Percentiles rank a stretch among this genome's conserved stretches.
These are phyloP conservation scores for Lagopus muta DNA, from an alignment of 2,113 vertebrate genomes.

Conservation along the genomic window DNA sequence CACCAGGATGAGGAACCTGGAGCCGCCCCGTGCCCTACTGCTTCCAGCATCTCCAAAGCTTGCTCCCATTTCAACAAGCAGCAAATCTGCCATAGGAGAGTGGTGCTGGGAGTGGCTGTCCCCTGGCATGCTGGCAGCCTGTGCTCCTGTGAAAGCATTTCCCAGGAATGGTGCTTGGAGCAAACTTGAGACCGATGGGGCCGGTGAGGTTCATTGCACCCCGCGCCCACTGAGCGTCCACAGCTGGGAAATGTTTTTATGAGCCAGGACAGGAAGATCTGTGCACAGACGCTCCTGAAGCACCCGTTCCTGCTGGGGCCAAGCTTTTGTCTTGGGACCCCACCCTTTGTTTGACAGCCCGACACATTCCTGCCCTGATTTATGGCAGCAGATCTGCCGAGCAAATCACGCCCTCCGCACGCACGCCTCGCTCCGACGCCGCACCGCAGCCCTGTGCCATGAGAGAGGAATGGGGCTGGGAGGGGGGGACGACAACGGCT, in stretches of 20 bases:
- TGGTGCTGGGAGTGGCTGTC: rapidly evolving
- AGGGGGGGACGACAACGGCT: not conserved
- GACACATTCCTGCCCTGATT: conserved; percentile 63
- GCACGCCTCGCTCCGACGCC: not conserved
- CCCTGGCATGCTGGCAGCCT: not conserved
- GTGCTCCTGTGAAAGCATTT: not conserved
- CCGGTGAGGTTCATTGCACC: not conserved
- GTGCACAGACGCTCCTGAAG: not conserved
- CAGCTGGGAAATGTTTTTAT: not conserved
- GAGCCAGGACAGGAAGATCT: not conserved
- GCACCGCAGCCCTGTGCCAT: rapidly evolving
- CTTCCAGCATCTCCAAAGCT: not conserved
- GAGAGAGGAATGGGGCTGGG: not conserved
- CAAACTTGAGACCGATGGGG: not conserved
- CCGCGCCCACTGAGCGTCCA: not conserved
- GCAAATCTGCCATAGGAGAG: not conserved
- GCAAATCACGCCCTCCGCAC: not conserved
- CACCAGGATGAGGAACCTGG: not conserved
- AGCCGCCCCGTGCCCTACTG: not conserved
- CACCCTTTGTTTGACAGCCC: not conserved
- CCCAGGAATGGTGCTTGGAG: rapidly evolving
- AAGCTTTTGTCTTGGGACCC: not conserved
- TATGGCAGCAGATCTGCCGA: not conserved
- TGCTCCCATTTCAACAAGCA: not conserved
- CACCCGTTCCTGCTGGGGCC: not conserved